phyloP scores from a whole-genome alignment of 2,888 invertebrate genomes.

The Agrypnus murinus region DNA sequence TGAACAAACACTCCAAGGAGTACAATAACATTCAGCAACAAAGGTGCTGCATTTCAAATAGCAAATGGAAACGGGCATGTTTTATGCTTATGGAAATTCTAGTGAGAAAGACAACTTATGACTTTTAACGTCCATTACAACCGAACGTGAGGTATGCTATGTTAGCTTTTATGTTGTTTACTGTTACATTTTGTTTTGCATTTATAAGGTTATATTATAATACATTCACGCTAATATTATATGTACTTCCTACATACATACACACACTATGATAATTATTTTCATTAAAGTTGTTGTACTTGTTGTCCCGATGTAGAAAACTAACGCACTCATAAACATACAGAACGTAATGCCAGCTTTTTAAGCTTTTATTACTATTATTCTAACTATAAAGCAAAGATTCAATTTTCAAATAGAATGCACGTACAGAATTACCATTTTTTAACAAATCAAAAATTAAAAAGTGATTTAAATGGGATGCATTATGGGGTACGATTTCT shows the following conservation, averaged over 20 bases:
- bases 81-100: constrained; percentile 22
- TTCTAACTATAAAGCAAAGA: too few relatives aligned
- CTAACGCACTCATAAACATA: too few relatives aligned
- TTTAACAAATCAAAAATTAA: too few relatives aligned
- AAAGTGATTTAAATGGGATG: constrained; percentile 10
- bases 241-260: too few relatives aligned
- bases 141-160: neutral
- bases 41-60: constrained; percentile 17
- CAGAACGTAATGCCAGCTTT: too few relatives aligned
- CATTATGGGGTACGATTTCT: neutral
- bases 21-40: constrained; percentile 24
- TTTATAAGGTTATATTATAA: neutral
- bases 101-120: constrained; percentile 16
- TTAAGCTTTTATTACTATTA: too few relatives aligned
- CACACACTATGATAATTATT: too few relatives aligned
- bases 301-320: too few relatives aligned
- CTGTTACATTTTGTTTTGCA: constrained; percentile 9
- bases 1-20: constrained; percentile 16
- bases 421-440: too few relatives aligned
- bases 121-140: constrained; percentile 20
- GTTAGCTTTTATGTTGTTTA: neutral
- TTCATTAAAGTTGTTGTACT: too few relatives aligned
- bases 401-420: too few relatives aligned
- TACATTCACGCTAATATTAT: too few relatives aligned
- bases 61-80: constrained; percentile 15